Base-by-base conservation (phyloP, 2,797 vertebrate species). In the Gymnoscopelus microlampas region DNA sequence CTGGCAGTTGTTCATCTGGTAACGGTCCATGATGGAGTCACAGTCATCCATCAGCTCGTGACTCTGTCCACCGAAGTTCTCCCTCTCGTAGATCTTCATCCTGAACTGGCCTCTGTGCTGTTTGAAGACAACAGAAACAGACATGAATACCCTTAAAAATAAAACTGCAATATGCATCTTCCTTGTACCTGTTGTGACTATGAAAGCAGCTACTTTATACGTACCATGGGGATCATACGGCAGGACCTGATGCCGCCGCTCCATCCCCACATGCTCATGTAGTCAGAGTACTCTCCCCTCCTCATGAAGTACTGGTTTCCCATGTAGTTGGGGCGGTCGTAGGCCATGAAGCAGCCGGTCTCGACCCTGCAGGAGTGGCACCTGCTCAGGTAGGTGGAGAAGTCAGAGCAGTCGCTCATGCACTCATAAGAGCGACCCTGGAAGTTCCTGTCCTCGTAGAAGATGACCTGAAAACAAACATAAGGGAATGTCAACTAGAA, bases 341-440 rank as follows among this genome's bases (percentile, higher is more conserved):
- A 92, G 65, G 88, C 82, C 90, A 91, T 89, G 85, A 88, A 92
- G 71, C 90, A 91, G 74, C 91, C 91, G 0, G 63, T 91, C 81
- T 91, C 89, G 65, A 92, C 90, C 84, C 88, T 88, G 84, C 90
- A 91, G 82, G 91, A 92, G 35, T 89, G 86, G 48, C 64, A 80
- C 14, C 73, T 73, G 54, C 59, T 80, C 70, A 80, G 44, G 78
- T 80, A 80, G 23, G 73, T 63, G 70, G 12, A 51, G 35, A 80
- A 44, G 3, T 80, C 78, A 9, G 71, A 39, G 60, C 63, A 62
- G 54, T 77, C 78, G 13, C 73, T 47, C 57, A 63, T 70, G 56
- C 70, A 76, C 47, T 79, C 77, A 11, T 69, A 79, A 12, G 73
- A 76, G 57, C 77, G 77, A 32, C 77, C 77, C 65, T 71, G 70